A percentile compares a stretch with the other conserved stretches of the same genome.
phyloP scores from a whole-genome alignment of 2,888 invertebrate genomes.

The Hydraecia micacea region DNA sequence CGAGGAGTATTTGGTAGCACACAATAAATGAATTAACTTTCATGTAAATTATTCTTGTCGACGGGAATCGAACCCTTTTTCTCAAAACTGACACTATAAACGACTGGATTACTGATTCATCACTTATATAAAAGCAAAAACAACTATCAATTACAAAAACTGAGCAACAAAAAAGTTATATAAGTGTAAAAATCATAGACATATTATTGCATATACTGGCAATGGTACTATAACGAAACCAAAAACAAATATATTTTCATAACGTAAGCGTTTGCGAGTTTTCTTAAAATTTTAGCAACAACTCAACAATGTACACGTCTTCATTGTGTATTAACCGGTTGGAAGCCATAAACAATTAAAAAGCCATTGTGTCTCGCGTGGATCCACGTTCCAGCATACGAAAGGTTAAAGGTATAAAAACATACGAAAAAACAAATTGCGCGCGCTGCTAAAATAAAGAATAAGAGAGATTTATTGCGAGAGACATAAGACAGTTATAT shows the following conservation, averaged over 20 bases:
- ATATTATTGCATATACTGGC: slow-evolving; percentile 24
- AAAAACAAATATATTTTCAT: background rate
- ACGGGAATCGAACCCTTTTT: slow-evolving; percentile 16
- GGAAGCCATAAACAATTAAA: background rate
- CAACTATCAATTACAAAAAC: slow-evolving; percentile 2
- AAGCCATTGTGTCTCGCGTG: background rate
- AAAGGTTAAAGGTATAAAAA: background rate
- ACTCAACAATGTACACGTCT: background rate
- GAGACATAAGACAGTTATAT: background rate
- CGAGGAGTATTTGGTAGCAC: background rate
- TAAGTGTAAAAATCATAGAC: slow-evolving; percentile 25
- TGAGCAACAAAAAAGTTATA: slow-evolving; percentile 20
- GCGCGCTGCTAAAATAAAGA: background rate
- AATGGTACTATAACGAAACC: background rate
- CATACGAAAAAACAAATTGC: background rate
- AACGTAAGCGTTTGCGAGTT: background rate
- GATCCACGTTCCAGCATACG: background rate
- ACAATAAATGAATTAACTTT: background rate
- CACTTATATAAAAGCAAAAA: slow-evolving; percentile 14
- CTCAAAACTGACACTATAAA: background rate
- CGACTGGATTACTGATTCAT: background rate
- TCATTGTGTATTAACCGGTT: background rate
- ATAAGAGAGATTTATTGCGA: background rate
- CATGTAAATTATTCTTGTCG: background rate
- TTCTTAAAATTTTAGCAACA: background rate